Evolutionary conservation across 1,140 invertebrate genomes (phyloP).

Genomic region (Zaprionus kolodkinae): DNA sequence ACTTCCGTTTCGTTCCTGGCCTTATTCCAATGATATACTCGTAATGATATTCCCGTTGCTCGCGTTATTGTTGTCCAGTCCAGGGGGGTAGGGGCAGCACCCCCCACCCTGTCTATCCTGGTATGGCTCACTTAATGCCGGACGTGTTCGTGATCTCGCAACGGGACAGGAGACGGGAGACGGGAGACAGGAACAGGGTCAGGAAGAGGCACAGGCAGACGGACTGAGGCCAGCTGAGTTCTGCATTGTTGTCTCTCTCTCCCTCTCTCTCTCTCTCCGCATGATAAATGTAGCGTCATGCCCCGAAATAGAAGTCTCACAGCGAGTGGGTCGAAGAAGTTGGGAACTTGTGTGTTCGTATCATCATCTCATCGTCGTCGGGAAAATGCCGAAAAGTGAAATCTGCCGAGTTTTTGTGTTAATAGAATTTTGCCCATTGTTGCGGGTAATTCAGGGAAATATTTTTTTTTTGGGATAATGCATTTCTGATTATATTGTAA

Average conservation of each 20-base stretch:
- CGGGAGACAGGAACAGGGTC: background rate
- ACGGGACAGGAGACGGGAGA: background rate
- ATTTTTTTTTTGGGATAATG: background rate
- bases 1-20: constrained; percentile 40
- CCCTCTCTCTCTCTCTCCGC: constrained; percentile 9
- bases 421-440: constrained; percentile 7
- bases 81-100: too few relatives aligned
- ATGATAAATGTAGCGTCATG: constrained; percentile 45
- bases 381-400: background rate
- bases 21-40: constrained; percentile 48
- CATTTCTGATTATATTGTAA: background rate
- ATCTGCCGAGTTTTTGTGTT: background rate
- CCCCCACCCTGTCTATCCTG: background rate
- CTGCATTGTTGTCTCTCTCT: constrained; percentile 12
- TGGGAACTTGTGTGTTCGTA: background rate
- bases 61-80: constrained; percentile 11
- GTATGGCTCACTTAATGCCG: constrained; percentile 48
- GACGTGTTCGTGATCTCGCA: constrained; percentile 50
- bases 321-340: background rate
- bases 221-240: constrained; percentile 8
- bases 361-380: background rate
- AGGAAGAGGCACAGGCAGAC: constrained; percentile 1
- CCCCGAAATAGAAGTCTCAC: background rate
- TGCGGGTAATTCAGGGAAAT: background rate
- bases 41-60: constrained; percentile 42